Evolutionary conservation across 2,797 vertebrate genomes (phyloP), one percentile per base, ranked within the genome.

Genomic region (Tapirus indicus): DNA sequence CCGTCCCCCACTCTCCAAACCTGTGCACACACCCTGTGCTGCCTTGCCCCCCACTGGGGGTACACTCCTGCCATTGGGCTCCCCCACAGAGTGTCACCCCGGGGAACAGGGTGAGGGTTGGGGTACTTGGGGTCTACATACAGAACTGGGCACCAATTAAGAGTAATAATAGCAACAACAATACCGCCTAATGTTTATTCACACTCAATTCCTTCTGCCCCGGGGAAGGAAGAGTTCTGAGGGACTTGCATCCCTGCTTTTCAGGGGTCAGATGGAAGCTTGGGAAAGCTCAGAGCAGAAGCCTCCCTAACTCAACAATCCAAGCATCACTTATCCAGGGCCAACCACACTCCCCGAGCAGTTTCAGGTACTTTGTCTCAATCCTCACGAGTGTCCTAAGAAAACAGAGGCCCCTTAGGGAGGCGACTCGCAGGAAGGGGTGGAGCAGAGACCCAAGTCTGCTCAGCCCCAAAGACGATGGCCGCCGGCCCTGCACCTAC

Each of bases 251-350:
- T 58, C 25, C 20, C 16, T 74, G 38, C 21, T 44, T 95, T 84
- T 64, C 17, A 29, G 60, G n/a, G n/a, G 41, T 77, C 69, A 83
- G 60, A 20, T 5, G 35, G 60, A 72, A 83, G 58, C 11, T 18
- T 77, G 35, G 56, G 49, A 62, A 91, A 91, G 27, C 71, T 60
- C 23, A n/a, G 41, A 74, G 74, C 35, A 56, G 77, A 64, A 69
- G 35, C 29, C 49, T 80, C 58, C 32, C 0, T 74, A 88, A 49
- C 49, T 60, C 7, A 52, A 77, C 21, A 72, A 49, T 12, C 68
- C 23, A 25, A 41, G 29, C 4, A 29, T n/a, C 18, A 1, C 44
- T 23, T 23, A 38, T 5, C 5, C 0, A 47, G 60, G 27, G 12
- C 17, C 69, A 49, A 75, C 32, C 13, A 20, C 18, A 17, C 44